Percentiles rank a stretch among this genome's conserved stretches.
Evolutionary conservation across 2,113 vertebrate genomes (phyloP).

Genomic region (Hemiprocne comata): DNA sequence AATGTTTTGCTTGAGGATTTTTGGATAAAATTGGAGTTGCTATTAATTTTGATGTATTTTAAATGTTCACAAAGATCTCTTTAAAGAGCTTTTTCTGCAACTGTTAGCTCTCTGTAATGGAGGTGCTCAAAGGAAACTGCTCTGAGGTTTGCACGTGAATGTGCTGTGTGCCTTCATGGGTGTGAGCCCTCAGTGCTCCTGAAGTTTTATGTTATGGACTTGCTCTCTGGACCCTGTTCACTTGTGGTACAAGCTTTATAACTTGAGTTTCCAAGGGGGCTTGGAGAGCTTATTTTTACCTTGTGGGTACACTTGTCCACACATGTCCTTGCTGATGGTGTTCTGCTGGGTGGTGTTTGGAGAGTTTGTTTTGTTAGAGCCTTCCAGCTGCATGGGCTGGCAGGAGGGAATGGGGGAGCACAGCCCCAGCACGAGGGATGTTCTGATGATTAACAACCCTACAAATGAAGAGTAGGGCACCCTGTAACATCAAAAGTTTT

Average conservation of each 20-base stretch:
- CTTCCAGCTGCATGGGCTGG: neutral
- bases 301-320: accelerated
- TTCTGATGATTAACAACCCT: neutral
- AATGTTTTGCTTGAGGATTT: neutral
- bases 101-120: neutral
- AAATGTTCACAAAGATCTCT: neutral
- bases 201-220: neutral
- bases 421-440: neutral
- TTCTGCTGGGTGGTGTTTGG: neutral
- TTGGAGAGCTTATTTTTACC: neutral
- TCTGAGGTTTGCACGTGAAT: neutral
- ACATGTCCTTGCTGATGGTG: neutral
- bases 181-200: neutral
- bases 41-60: neutral
- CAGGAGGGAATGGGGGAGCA: neutral
- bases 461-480: neutral
- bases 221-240: accelerated
- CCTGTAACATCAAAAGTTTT: neutral
- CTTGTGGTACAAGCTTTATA: neutral
- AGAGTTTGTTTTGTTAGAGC: neutral
- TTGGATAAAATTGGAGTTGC: neutral
- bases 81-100: neutral
- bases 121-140: accelerated
- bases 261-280: neutral
- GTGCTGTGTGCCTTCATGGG: neutral